Conservation (phyloP, 2,888 invertebrate species). For the Pachycephus smyrnensis region DNA sequence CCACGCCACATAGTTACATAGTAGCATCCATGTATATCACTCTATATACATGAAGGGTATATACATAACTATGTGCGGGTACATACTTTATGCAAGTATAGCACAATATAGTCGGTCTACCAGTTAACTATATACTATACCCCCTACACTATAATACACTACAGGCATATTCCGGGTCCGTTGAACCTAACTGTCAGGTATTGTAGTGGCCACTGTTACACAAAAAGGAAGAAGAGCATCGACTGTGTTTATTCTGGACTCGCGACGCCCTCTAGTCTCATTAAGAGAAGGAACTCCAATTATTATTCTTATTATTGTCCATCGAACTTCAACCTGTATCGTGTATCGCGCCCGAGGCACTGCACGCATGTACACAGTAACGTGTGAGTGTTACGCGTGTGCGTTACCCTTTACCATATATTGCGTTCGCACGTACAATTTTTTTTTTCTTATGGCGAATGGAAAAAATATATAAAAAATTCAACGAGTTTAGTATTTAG, state of each 20-base stretch:
- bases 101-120: not conserved
- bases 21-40: not conserved
- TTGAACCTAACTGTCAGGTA: constrained; percentile 60
- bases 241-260: constrained; percentile 9
- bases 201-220: constrained; percentile 42
- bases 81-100: not conserved
- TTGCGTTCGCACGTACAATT: not conserved
- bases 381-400: not conserved
- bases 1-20: not conserved
- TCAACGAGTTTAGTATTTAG: not conserved
- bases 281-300: not conserved
- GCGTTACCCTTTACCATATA: not conserved
- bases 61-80: not conserved
- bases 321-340: not conserved
- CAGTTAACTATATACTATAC: not conserved
- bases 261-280: not conserved
- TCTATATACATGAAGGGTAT: not conserved
- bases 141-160: not conserved
- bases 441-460: not conserved
- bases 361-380: not conserved
- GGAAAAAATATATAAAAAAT: not conserved
- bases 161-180: constrained; percentile 36
- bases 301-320: not conserved
- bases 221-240: constrained; percentile 34
- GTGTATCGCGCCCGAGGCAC: not conserved